These are phyloP conservation scores for Phenacoccus solenopsis DNA, from an alignment of 1,140 invertebrate species.

Conservation along the genomic window DNA sequence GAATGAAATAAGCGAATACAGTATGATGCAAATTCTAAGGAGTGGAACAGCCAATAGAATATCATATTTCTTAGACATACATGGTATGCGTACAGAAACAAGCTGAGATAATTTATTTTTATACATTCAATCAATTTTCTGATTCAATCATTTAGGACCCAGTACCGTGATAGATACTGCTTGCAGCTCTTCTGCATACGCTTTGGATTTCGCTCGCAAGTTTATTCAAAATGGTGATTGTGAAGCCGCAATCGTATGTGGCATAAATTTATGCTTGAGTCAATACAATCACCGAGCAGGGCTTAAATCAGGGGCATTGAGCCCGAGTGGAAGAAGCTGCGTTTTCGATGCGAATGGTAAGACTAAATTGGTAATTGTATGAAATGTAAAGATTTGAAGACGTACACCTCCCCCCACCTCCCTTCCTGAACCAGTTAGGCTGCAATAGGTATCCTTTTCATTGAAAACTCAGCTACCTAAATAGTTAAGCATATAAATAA, in stretches of 20 bases:
- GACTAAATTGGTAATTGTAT: too few species aligned
- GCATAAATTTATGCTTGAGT: constrained; percentile 41
- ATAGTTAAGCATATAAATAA: too few species aligned
- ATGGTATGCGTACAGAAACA: background rate
- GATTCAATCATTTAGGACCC: too few species aligned
- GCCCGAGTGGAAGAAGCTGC: constrained; percentile 18
- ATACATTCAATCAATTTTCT: too few species aligned
- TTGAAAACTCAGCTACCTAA: too few species aligned
- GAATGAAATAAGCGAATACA: too few species aligned
- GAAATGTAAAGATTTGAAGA: too few species aligned
- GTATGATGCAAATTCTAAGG: too few species aligned
- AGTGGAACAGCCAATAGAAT: background rate
- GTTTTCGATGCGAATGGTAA: constrained; percentile 20
- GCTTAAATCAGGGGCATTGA: constrained; percentile 10
- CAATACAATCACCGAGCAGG: constrained; percentile 44
- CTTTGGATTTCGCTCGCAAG: constrained; percentile 34
- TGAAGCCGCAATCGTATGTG: constrained; percentile 50
- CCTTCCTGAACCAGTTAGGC: too few species aligned
- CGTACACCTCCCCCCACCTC: too few species aligned
- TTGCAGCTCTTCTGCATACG: constrained; percentile 20
- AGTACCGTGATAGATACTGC: constrained; percentile 24
- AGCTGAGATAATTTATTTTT: too few species aligned
- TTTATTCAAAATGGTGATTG: constrained; percentile 43
- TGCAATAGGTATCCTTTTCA: too few species aligned
- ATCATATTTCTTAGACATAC: background rate